A percentile compares a stretch with the other conserved stretches of the same genome.
Conservation (phyloP, 1,140 invertebrate species). For the Drosophila elegans region DNA sequence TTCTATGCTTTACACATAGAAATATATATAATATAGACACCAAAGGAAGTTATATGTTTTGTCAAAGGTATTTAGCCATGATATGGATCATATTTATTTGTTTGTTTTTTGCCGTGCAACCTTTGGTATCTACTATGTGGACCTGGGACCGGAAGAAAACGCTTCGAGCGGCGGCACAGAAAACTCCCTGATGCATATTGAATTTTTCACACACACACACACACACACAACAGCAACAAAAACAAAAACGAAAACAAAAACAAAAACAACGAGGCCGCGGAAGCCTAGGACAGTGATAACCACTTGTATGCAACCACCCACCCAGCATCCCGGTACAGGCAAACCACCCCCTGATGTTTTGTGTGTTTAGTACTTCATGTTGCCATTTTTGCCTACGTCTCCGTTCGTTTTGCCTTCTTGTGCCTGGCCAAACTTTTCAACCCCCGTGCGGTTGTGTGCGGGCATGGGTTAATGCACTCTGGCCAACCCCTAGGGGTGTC, state of each 20-base stretch:
- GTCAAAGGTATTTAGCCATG: neutral
- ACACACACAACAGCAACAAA: neutral
- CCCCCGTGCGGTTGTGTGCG: constrained; percentile 50
- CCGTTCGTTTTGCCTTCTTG: constrained; percentile 16
- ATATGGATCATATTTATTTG: neutral
- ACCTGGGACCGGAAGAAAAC: neutral
- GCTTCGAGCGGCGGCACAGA: constrained; percentile 21
- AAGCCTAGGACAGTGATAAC: constrained; percentile 62
- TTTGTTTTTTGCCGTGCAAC: constrained; percentile 3
- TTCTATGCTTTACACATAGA: too few relatives aligned
- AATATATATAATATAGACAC: too few relatives aligned
- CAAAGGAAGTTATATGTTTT: too few relatives aligned
- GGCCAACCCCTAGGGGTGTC: constrained; percentile 65
- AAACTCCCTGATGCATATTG: constrained; percentile 60
- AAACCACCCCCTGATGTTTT: constrained; percentile 33
- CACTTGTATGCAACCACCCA: constrained; percentile 73
- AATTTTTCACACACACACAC: constrained; percentile 35
- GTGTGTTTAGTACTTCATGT: constrained; percentile 15
- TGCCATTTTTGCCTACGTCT: constrained; percentile 30
- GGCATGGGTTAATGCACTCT: constrained; percentile 86
- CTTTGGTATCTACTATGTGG: constrained; percentile 8
- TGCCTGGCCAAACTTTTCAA: constrained; percentile 59
- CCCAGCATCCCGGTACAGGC: constrained; percentile 26
- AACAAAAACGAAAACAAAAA: neutral
- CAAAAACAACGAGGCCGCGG: neutral